Evolutionary conservation across 2,797 vertebrate genomes (phyloP).

Genomic region (Coendou prehensilis): DNA sequence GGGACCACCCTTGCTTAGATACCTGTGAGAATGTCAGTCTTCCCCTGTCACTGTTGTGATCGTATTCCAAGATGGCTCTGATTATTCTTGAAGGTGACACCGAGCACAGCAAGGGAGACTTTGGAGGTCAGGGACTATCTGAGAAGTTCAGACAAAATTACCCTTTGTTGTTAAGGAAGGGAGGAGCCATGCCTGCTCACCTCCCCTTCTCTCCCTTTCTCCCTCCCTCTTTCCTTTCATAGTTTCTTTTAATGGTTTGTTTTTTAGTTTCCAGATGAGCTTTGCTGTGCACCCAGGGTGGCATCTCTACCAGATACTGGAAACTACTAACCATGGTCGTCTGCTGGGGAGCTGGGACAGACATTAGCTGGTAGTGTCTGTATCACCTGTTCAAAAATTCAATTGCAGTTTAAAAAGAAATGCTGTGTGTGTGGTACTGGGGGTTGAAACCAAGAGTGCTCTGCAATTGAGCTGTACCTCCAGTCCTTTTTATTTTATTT

Average conservation of each 20-base stretch:
- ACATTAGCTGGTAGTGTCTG: background rate
- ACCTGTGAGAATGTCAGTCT: no score
- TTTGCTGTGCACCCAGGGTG: background rate
- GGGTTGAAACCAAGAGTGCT: background rate
- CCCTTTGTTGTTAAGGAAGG: background rate
- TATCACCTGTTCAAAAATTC: background rate
- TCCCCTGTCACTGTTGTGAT: background rate
- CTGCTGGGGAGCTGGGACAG: background rate
- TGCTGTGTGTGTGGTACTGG: background rate
- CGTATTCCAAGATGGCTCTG: background rate
- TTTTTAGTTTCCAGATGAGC: background rate
- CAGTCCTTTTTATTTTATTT: background rate
- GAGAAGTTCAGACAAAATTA: background rate
- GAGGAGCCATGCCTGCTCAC: no score
- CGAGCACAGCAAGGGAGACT: accelerated
- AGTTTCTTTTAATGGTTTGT: background rate
- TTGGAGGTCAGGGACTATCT: no score
- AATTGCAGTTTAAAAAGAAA: background rate
- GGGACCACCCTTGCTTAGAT: accelerated
- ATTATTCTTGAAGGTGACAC: background rate
- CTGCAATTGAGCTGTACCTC: background rate
- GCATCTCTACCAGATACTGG: background rate
- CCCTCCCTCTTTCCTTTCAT: background rate
- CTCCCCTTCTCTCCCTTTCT: no score
- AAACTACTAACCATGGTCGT: accelerated